phyloP scores from a whole-genome alignment of 2,797 vertebrate species.

The Tenualosa thibaudeaui region DNA sequence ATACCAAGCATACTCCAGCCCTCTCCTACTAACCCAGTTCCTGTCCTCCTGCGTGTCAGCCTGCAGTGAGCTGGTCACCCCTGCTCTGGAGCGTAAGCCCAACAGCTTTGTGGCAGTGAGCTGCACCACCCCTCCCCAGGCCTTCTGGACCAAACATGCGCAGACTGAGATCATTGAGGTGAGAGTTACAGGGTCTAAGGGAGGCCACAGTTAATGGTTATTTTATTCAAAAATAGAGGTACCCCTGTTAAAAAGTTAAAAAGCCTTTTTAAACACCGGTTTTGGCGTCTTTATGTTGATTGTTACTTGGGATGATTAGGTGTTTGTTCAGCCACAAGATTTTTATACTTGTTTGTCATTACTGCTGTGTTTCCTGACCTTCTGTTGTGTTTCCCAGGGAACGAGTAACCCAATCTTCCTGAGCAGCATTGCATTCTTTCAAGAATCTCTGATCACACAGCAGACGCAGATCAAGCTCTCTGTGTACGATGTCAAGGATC shows the following conservation, averaged over 20 bases:
- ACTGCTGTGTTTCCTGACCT: not conserved
- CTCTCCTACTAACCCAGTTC: too few relatives aligned
- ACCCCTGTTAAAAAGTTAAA: too few relatives aligned
- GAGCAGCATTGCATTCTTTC: slow-evolving; percentile 98
- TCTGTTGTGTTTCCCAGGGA: slow-evolving; percentile 70
- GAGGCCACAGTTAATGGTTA: not conserved
- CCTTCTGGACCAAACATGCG: slow-evolving; percentile 98
- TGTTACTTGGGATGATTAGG: too few relatives aligned
- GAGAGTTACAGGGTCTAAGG: slow-evolving; percentile 28
- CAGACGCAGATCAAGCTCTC: slow-evolving; percentile 98
- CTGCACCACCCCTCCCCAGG: slow-evolving; percentile 98
- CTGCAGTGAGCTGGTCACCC: slow-evolving; percentile 94
- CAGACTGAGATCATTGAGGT: slow-evolving; percentile 99
- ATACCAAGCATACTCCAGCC: too few relatives aligned
- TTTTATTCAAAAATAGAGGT: too few relatives aligned
- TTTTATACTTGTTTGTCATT: not conserved
- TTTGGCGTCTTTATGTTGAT: too few relatives aligned
- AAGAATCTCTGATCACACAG: slow-evolving; percentile 95
- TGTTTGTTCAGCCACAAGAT: too few relatives aligned
- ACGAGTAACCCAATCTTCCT: slow-evolving; percentile 98
- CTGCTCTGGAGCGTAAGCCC: slow-evolving; percentile 92
- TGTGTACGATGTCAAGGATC: slow-evolving; percentile 97
- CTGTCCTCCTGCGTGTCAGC: slow-evolving; percentile 66
- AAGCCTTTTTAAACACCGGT: too few relatives aligned
- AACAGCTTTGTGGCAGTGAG: slow-evolving; percentile 97